Base-by-base conservation (phyloP, 2,888 invertebrate genomes). In the Parapristionchus giblindavisi region DNA sequence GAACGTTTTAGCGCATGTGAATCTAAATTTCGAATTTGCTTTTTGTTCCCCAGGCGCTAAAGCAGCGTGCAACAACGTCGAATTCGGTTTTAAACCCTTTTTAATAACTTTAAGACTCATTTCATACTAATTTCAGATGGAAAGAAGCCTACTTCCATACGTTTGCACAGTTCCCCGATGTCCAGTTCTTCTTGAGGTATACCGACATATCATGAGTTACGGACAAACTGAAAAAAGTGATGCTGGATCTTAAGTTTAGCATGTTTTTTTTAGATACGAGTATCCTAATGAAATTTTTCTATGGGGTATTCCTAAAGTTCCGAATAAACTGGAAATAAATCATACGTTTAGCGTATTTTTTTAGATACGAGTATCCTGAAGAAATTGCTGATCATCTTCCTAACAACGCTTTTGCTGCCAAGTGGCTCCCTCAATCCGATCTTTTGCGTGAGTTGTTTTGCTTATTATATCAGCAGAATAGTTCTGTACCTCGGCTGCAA, bases 401-500 rank as follows among this genome's bases (percentile, higher is more conserved):
- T 6, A 63, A 52, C 29, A 84, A 84, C 74, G 79, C 83, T 24
- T 79, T 81, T 36, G 63, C 81, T n/a, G 77, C 78, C 43, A 81
- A 81, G 40, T 84, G 84, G 84, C 76, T 84, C 32, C 83, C 84
- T 3, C 84, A 84, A 58, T 77, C 78, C 27, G 84, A 83, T 75
- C 72, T 84, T 6, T 71, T 84, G 5, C 76, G 75, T 75, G n/a
- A 66, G 75, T 75, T 1, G 24, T 14, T 11, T n/a, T n/a, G n/a
- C n/a, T n/a, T n/a, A n/a, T n/a, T n/a, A n/a, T n/a, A n/a, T n/a
- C n/a, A n/a, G n/a, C n/a, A n/a, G n/a, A n/a, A n/a, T n/a, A n/a
- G n/a, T n/a, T n/a, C n/a, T n/a, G n/a, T n/a, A 43, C 17, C 8
- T 14, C 11, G 17, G 43, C 43, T 43, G 43, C 43, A 43, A 43